Conservation (phyloP, 2,113 vertebrate species). For the Mastomys coucha region DNA sequence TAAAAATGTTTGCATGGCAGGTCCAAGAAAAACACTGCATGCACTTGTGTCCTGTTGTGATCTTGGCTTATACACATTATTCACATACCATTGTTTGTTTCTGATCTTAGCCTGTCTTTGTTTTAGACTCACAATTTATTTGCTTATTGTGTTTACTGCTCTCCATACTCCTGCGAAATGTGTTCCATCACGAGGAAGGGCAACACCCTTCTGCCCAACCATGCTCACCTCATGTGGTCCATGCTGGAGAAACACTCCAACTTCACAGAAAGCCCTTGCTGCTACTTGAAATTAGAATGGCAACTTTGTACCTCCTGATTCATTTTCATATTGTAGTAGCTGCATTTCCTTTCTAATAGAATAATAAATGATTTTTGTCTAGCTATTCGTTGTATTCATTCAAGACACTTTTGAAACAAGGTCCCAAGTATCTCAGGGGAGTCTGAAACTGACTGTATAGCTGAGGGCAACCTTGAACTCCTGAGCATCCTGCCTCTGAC, state of each 20-base stretch:
- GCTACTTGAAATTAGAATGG: not conserved
- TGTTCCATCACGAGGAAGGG: not conserved
- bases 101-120: not conserved
- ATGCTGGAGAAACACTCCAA: not conserved
- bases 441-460: not conserved
- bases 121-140: not conserved
- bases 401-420: not conserved
- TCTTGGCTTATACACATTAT: not conserved
- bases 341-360: not conserved
- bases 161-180: not conserved
- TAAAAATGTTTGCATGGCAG: constrained; percentile 1
- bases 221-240: not conserved
- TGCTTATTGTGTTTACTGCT: too few relatives aligned
- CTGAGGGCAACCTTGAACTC: not conserved
- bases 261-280: not conserved
- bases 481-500: not conserved
- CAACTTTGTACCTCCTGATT: not conserved
- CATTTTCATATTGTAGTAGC: not conserved
- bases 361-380: constrained; percentile 40
- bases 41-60: not conserved
- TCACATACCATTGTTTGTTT: constrained; percentile 9
- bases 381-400: not conserved
- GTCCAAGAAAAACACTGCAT: not conserved
- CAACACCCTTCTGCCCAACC: too few relatives aligned
- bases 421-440: not conserved